Evolutionary conservation across 2,888 invertebrate species (phyloP), one percentile per base, ranked within the genome.

Genomic region (Lasioglossum zephyrum): DNA sequence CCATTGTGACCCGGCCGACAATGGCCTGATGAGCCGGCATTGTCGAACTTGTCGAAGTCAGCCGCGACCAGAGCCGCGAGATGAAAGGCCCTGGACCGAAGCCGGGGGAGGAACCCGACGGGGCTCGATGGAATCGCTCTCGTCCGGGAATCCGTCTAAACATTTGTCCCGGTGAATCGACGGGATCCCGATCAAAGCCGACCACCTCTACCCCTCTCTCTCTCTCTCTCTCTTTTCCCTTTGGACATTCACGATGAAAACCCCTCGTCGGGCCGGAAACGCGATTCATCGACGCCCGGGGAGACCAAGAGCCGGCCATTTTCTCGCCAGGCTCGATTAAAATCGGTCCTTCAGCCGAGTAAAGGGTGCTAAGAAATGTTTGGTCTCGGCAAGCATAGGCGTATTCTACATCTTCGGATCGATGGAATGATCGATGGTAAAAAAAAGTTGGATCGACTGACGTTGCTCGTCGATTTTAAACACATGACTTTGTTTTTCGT

Each of bases 11-110:
- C 73, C 36, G 66, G 75, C 36, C 87, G 87, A 93, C 92, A 93
- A 93, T 92, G 84, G 88, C 83, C 89, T 92, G 93, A 93, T 92
- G 93, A 93, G 92, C 90, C 79, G 82, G 90, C 86, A 93, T 93
- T 93, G 92, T 92, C 91, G 87, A 89, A 91, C 88, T 91, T 83
- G 89, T 92, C 90, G 89, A 92, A 92, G 84, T 90, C 78, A 47
- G 49, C 49, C 49, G 72, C 47, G 72, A 72, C 44, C 44, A 60
- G 60, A 60, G 60, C 72, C 73, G 77, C 41, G 72, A 16, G 75
- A 77, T 81, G 84, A 81, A 84, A 77, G 41, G 77, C 60, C 60
- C 60, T 26, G 60, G 60, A 26, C 60, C 60, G 60, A 60, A 13
- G 60, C 13, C 13, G 26, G 53, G 13, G 60, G 60, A 60, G 60